These are phyloP conservation scores for Agrilus mali DNA, from an alignment of 2,888 invertebrate genomes.

Conservation along the genomic window DNA sequence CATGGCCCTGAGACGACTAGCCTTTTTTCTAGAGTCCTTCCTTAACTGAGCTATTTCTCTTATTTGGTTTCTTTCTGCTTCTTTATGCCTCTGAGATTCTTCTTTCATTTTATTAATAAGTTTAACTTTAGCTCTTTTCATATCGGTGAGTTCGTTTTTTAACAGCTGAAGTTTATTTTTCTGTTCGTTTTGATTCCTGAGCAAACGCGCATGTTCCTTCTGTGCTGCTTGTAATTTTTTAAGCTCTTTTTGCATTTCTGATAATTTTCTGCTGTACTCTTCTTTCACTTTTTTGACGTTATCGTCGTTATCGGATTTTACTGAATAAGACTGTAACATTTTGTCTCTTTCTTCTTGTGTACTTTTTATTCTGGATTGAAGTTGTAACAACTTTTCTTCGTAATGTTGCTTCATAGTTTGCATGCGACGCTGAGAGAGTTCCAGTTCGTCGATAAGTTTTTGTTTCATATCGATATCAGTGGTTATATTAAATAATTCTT, in stretches of 20 bases:
- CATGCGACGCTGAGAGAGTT: constrained; percentile 75
- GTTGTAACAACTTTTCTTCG: constrained; percentile 76
- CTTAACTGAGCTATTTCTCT: constrained; percentile 83
- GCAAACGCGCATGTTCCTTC: constrained; percentile 75
- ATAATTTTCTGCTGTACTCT: constrained; percentile 79
- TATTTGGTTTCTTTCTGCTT: constrained; percentile 62
- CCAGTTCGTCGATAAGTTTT: constrained; percentile 85
- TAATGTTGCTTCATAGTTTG: constrained; percentile 80
- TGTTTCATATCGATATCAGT: constrained; percentile 93
- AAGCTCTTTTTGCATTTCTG: constrained; percentile 74
- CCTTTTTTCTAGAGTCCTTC: constrained; percentile 80
- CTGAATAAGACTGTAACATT: constrained; percentile 48
- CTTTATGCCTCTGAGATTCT: constrained; percentile 75
- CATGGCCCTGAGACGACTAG: constrained; percentile 73
- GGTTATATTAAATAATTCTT: constrained; percentile 78
- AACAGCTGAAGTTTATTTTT: constrained; percentile 62
- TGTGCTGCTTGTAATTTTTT: constrained; percentile 75
- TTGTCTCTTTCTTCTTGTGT: constrained; percentile 88
- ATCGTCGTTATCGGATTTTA: constrained; percentile 43
- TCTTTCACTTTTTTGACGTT: constrained; percentile 71
- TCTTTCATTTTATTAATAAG: constrained; percentile 89
- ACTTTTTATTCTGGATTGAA: constrained; percentile 73
- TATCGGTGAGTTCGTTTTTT: constrained; percentile 61
- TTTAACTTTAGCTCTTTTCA: constrained; percentile 76
- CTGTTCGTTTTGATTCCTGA: constrained; percentile 65